Evolutionary conservation across 1,140 invertebrate species (phyloP).

Genomic region (Drosophila elegans): DNA sequence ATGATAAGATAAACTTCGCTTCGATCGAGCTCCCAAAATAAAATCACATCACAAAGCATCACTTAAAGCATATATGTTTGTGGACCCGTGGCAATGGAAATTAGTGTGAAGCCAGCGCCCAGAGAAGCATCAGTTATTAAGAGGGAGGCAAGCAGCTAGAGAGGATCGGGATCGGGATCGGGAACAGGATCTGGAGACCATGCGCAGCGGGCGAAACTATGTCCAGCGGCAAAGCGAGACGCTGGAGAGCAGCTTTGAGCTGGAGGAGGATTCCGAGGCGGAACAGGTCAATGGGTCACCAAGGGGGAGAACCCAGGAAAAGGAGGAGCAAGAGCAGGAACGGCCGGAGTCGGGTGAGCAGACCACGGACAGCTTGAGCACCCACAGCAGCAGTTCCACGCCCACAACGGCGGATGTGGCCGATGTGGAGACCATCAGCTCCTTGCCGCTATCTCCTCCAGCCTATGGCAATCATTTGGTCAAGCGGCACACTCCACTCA

Average conservation of each 20-base stretch:
- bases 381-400: constrained; percentile 71
- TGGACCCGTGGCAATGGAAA: constrained; percentile 71
- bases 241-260: constrained; percentile 65
- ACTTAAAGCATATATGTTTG: constrained; percentile 15
- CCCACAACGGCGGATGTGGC: constrained; percentile 81
- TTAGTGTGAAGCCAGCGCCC: constrained; percentile 52
- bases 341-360: constrained; percentile 52
- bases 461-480: constrained; percentile 39
- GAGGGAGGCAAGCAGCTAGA: constrained; percentile 25
- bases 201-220: constrained; percentile 58
- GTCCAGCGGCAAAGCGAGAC: constrained; percentile 43
- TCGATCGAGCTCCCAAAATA: constrained; percentile 2
- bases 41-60: neutral
- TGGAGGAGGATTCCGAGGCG: constrained; percentile 49
- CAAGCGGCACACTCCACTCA: constrained; percentile 40
- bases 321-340: neutral
- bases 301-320: neutral
- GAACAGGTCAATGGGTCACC: constrained; percentile 3
- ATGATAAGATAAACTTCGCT: constrained; percentile 56
- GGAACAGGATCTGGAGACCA: constrained; percentile 22
- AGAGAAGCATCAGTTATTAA: constrained; percentile 33
- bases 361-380: constrained; percentile 65
- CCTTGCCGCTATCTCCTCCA: constrained; percentile 58
- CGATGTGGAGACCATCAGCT: constrained; percentile 68
- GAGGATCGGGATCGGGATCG: constrained; percentile 27